These are phyloP conservation scores for Sternotherus odoratus DNA, from an alignment of 2,797 vertebrate species.

Conservation along the genomic window DNA sequence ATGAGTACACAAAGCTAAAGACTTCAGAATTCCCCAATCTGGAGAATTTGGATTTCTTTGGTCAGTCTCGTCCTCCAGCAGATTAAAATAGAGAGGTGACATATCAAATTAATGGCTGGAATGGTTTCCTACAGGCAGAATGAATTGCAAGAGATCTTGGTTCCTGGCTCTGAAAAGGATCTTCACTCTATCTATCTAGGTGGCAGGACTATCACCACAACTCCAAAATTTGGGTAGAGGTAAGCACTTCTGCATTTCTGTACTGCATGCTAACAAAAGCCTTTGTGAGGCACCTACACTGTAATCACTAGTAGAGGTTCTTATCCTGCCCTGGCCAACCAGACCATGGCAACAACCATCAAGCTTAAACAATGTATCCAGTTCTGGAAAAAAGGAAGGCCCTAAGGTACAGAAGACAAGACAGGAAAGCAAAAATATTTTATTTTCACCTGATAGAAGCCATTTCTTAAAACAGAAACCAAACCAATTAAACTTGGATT, in stretches of 20 bases:
- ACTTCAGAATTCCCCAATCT: background rate
- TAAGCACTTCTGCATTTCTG: background rate
- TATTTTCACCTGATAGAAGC: background rate
- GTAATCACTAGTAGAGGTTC: background rate
- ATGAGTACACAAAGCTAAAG: background rate
- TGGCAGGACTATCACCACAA: background rate
- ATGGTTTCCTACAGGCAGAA: constrained; percentile 8
- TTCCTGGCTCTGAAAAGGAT: background rate
- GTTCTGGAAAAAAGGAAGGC: background rate
- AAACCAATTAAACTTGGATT: background rate
- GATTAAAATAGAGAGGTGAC: background rate
- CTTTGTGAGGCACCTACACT: background rate
- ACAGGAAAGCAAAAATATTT: background rate
- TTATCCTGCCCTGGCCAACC: background rate
- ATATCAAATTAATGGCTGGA: background rate
- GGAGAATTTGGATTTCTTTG: background rate
- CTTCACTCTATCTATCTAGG: background rate
- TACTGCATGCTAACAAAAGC: background rate
- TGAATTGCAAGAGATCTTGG: background rate
- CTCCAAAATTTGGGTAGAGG: background rate
- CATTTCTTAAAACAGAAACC: background rate
- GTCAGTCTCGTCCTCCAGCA: background rate
- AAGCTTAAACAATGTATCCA: background rate
- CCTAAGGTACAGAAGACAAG: background rate
- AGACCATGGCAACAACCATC: background rate